Evolutionary conservation across 2,113 vertebrate genomes (phyloP), one percentile per base, ranked within the genome.

Genomic region (Muntiacus reevesi): DNA sequence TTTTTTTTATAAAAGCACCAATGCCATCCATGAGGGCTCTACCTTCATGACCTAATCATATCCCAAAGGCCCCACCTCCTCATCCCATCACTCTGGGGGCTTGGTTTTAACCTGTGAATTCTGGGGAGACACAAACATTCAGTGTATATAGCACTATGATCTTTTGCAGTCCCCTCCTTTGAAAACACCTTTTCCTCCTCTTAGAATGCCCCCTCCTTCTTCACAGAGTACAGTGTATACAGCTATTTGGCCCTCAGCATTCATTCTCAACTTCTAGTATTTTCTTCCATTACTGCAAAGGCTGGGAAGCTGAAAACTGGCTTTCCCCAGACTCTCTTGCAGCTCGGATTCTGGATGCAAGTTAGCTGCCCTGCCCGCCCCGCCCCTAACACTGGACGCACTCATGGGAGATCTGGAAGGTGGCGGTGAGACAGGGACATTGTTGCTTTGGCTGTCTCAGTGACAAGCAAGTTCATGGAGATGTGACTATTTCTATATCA

Each of bases 341-440:
- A 94, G 89, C 81, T 93, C 85, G 67, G 57, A 59, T 88, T 95
- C 54, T 96, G 19, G 14, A 43, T 86, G 15, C 36, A 76, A 21
- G 64, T 89, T 27, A 36, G 27, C n/a, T 3, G 3, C 55, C 21
- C 7, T 1, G 0, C 19, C 10, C 2, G 2, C 54, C 27, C 1
- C 6, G 1, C 3, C 5, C 5, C 12, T 19, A 3, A 59, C 28
- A 25, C 5, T 33, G n/a, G 21, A 62, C 52, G 9, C 9, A n/a
- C 6, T 81, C 30, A 0, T 54, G 36, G 92, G 78, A 67, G 33
- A 14, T 86, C 52, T 76, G 15, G 15, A 64, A 59, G 28, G 21
- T 74, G 16, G 5, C 16, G 85, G n/a, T 13, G 33, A 82, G 23
- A 40, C 12, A 13, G n/a, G 17, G 50, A 9, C 28, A 7, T 94